Conservation (phyloP, 2,797 vertebrate species). For the Danio kyathit region DNA sequence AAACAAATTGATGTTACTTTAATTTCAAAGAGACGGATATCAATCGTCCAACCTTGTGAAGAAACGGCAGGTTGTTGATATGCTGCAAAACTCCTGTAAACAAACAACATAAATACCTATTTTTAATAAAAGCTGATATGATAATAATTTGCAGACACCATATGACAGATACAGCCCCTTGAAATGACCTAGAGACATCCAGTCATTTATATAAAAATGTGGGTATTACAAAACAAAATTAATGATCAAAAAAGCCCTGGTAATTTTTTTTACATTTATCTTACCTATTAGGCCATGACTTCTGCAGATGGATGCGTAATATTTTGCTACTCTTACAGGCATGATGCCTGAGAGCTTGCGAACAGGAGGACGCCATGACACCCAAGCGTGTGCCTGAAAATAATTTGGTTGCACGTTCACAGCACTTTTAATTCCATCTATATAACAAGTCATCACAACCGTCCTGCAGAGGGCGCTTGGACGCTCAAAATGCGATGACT, state of each 20-base stretch:
- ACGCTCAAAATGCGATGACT: neutral
- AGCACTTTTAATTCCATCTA: too few relatives aligned
- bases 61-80: constrained; percentile 71
- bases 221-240: rapidly evolving
- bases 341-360: constrained; percentile 64
- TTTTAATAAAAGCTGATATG: too few relatives aligned
- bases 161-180: constrained; percentile 11
- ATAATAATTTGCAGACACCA: neutral
- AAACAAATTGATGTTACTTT: neutral
- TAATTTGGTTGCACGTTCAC: neutral
- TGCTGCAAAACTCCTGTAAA: constrained; percentile 77
- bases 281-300: constrained; percentile 68
- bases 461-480: neutral
- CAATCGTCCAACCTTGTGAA: constrained; percentile 73
- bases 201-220: neutral
- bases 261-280: neutral
- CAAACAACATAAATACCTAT: neutral
- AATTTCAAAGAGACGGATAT: neutral
- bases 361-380: constrained; percentile 75
- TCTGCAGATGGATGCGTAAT: constrained; percentile 61
- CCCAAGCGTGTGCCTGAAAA: constrained; percentile 6
- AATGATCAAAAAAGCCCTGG: neutral
- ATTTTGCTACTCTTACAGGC: constrained; percentile 63
- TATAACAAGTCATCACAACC: too few relatives aligned
- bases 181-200: constrained; percentile 36